Base-by-base conservation (phyloP, 1,140 invertebrate genomes). In the Bombus difficillimus region DNA sequence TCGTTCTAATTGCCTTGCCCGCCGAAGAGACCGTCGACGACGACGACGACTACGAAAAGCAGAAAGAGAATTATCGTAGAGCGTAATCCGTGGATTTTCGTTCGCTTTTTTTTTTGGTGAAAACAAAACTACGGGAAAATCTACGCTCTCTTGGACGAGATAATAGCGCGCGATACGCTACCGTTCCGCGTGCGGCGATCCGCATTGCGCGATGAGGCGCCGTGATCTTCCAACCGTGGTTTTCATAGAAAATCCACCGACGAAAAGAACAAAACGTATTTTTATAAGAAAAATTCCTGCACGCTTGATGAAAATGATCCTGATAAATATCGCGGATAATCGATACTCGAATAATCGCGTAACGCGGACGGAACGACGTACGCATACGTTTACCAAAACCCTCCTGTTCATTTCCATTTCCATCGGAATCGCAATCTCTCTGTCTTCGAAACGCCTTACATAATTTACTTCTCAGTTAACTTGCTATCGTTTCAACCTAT, bases 1-100 rank as follows among this genome's bases (percentile, higher is more conserved):
- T 9, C 6, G 57, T 41, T 68, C 34, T 77, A 83, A 83, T 83
- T 78, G 9, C 37, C 34, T 66, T 25, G 39, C 34, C 53, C 64
- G 25, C 37, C 78, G 41, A 12, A 53, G 1, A 53, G 18, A 22
- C 47, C 18, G 18, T 53, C 37, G 8, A 62, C 41, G 37, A 53
- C 37, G 8, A 62, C 41, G 37, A 53, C 28, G 22, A 25, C 15
- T 39, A 18, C 68, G 3, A 28, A 4, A 4, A 39, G 18, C 3
- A 9, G 9, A 25, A 34, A 37, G 18, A 4, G 66, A 68, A 34
- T 34, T 15, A 9, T 68, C 32, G 66, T 10, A 15, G 5, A 53
- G 18, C 18, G 47, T 53, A 53, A 22, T 53, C 5, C 47, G 47
- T 5, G 47, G 18, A 22, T 2, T 22, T 32, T n/a, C 12, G 10